Conservation (phyloP, 1,140 invertebrate species). For the Phortica variegata region DNA sequence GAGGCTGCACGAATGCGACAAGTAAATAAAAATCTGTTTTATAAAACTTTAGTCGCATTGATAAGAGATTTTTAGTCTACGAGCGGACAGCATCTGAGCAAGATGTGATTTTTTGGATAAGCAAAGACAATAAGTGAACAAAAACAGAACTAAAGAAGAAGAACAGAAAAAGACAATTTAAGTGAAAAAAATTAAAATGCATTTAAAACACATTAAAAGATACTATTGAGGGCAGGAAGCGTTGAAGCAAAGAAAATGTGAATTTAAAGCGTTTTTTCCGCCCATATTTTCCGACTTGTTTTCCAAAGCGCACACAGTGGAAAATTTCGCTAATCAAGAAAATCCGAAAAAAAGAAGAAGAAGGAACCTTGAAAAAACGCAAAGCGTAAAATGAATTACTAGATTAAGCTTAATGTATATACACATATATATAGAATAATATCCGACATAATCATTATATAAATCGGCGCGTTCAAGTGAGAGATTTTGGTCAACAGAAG, state of each 20-base stretch:
- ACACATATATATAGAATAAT: too few species aligned
- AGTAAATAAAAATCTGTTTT: conserved; percentile 4
- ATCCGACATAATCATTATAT: too few species aligned
- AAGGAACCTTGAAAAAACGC: too few species aligned
- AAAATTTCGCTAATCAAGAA: too few species aligned
- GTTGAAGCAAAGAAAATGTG: conserved; percentile 5
- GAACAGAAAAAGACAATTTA: background rate
- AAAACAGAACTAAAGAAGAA: conserved; percentile 7
- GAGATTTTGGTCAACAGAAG: too few species aligned
- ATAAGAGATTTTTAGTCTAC: conserved; percentile 45
- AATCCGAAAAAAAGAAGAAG: too few species aligned
- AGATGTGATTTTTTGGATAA: conserved; percentile 14
- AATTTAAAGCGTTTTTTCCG: background rate
- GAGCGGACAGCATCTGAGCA: conserved; percentile 39
- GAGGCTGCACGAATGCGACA: conserved; percentile 31
- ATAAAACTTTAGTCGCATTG: conserved; percentile 21
- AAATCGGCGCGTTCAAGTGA: too few species aligned
- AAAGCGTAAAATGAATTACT: too few species aligned
- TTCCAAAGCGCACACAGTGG: too few species aligned
- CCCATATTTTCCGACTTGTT: too few species aligned
- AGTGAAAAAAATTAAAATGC: background rate
- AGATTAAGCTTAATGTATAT: too few species aligned
- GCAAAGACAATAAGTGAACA: too few species aligned
- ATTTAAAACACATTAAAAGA: background rate
- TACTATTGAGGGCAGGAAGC: conserved; percentile 5